Evolutionary conservation across 2,888 invertebrate genomes (phyloP).

Genomic region (Eulithis prunata): DNA sequence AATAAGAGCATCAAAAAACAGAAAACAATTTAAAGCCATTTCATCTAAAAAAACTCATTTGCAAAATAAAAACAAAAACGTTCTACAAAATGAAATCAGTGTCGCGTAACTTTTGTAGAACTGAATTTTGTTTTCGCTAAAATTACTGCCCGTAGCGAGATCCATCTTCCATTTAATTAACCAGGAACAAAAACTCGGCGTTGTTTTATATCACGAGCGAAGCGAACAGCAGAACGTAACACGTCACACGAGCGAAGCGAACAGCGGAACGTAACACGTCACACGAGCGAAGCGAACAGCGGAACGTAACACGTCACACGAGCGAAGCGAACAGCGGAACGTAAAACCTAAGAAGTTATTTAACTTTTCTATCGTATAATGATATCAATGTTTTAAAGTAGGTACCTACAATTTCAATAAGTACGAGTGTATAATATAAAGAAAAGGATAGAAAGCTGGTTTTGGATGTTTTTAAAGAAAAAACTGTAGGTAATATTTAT

Average conservation of each 20-base stretch:
- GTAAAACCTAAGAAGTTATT: too few relatives aligned
- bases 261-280: too few relatives aligned
- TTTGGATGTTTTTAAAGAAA: too few relatives aligned
- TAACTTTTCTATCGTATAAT: too few relatives aligned
- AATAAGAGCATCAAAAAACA: too few relatives aligned
- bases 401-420: too few relatives aligned
- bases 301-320: neutral
- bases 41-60: slow-evolving; percentile 13
- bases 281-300: neutral
- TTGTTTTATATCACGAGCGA: slow-evolving; percentile 7
- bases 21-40: slow-evolving; percentile 3
- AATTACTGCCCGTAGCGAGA: slow-evolving; percentile 34
- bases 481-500: too few relatives aligned
- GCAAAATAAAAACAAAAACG: slow-evolving; percentile 15
- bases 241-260: neutral
- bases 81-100: slow-evolving; percentile 12
- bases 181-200: slow-evolving; percentile 2
- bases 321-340: too few relatives aligned
- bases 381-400: too few relatives aligned
- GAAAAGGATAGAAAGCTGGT: too few relatives aligned
- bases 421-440: too few relatives aligned
- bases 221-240: slow-evolving; percentile 12
- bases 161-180: slow-evolving; percentile 37
- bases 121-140: slow-evolving; percentile 38
- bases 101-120: slow-evolving; percentile 16